These are phyloP conservation scores for Agapostemon virescens DNA, from an alignment of 2,888 invertebrate genomes.

Conservation along the genomic window DNA sequence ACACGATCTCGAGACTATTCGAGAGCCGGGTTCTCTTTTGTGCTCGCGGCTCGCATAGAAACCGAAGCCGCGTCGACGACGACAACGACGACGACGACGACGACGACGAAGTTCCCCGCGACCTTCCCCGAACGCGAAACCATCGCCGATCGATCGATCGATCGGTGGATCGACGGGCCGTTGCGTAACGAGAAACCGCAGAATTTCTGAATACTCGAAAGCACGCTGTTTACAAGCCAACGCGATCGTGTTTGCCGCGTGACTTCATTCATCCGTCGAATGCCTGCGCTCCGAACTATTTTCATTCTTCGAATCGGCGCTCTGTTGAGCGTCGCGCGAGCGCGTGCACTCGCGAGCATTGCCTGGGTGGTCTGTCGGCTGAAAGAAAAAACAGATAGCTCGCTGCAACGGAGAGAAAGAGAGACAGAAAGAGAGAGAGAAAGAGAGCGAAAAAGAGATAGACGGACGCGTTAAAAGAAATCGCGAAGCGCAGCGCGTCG, in stretches of 20 bases:
- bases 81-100: not conserved
- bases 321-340: conserved; percentile 25
- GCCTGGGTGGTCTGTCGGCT: conserved; percentile 44
- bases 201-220: conserved; percentile 57
- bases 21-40: not conserved
- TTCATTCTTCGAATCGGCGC: conserved; percentile 53
- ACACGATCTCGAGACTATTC: conserved; percentile 15
- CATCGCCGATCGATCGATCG: conserved; percentile 12
- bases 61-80: not conserved
- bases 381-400: conserved; percentile 2
- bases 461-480: conserved; percentile 35
- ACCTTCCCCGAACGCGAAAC: not conserved
- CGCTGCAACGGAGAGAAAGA: not conserved
- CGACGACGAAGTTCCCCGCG: no score
- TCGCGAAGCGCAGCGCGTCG: conserved; percentile 26
- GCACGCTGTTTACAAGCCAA: conserved; percentile 52
- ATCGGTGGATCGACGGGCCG: conserved; percentile 33
- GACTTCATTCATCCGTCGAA: conserved; percentile 55
- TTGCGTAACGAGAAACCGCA: conserved; percentile 58
- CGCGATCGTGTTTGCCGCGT: conserved; percentile 56
- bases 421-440: not conserved
- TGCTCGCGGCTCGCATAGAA: not conserved
- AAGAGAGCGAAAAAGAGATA: not conserved
- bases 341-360: conserved; percentile 28
- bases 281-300: conserved; percentile 44